These are phyloP conservation scores for Subacronicta megacephala DNA, from an alignment of 2,888 invertebrate genomes.

Conservation along the genomic window DNA sequence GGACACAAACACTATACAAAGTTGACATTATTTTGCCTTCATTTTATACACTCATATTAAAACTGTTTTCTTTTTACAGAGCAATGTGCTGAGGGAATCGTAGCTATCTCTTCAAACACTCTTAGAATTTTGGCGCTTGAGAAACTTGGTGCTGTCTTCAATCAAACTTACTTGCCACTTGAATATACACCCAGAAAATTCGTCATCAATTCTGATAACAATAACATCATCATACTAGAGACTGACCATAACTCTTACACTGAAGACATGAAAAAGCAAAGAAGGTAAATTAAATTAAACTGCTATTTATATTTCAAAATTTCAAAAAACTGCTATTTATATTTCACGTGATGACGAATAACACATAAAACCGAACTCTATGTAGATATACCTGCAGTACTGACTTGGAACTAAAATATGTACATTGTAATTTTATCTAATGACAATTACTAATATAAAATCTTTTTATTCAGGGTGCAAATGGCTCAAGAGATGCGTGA, in stretches of 20 bases:
- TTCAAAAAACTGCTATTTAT: not conserved
- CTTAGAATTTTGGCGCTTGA: constrained; percentile 98
- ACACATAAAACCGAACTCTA: constrained; percentile 75
- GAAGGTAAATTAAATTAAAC: constrained; percentile 82
- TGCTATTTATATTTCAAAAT: constrained; percentile 3
- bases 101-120: constrained; percentile 99
- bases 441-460: constrained; percentile 1
- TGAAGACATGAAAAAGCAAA: constrained; percentile 97
- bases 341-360: constrained; percentile 77
- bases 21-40: not conserved
- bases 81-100: constrained; percentile 99
- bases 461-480: constrained; percentile 91
- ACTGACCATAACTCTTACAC: constrained; percentile 99
- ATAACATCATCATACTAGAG: constrained; percentile 97
- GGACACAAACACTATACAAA: constrained; percentile 80
- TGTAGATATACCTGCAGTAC: constrained; percentile 87
- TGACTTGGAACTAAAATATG: constrained; percentile 59
- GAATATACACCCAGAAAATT: constrained; percentile 99
- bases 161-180: constrained; percentile 97
- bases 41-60: not conserved
- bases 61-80: constrained; percentile 86
- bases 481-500: constrained; percentile 99
- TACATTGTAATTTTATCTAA: not conserved
- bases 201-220: constrained; percentile 97
- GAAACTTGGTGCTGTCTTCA: constrained; percentile 99